A percentile compares a stretch with the other conserved stretches of the same genome.
These are phyloP conservation scores for Cotesia glomerata DNA, from an alignment of 1,140 invertebrate species.

Conservation along the genomic window DNA sequence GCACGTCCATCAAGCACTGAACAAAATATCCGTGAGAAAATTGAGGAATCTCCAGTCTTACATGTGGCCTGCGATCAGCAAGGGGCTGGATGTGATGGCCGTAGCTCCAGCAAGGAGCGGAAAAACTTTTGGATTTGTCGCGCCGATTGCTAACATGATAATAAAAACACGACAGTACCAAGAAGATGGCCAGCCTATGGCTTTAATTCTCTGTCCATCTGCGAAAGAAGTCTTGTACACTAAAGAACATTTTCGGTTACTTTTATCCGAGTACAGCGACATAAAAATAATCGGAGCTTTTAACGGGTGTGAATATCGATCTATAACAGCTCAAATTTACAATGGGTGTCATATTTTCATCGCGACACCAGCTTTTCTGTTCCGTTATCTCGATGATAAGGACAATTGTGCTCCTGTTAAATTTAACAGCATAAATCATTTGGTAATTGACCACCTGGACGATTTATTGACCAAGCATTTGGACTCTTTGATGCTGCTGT, in stretches of 20 bases:
- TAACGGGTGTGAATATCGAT: conserved; percentile 48
- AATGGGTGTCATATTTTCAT: conserved; percentile 59
- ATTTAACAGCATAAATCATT: conserved; percentile 45
- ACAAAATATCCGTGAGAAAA: conserved; percentile 14
- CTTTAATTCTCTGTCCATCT: conserved; percentile 52
- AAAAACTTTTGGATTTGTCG: conserved; percentile 54
- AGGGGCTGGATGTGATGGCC: conserved; percentile 47
- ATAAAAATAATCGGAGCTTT: conserved; percentile 46
- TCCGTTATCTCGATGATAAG: conserved; percentile 43
- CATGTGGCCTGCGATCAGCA: conserved; percentile 58
- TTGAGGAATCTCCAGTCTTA: conserved; percentile 52
- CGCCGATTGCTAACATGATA: conserved; percentile 48
- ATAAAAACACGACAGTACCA: conserved; percentile 31
- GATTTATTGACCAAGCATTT: conserved; percentile 54
- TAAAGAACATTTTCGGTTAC: conserved; percentile 35
- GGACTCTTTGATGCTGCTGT: conserved; percentile 43
- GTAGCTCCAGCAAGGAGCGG: conserved; percentile 49
- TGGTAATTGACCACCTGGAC: conserved; percentile 57
- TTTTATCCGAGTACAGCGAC: conserved; percentile 35
- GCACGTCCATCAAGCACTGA: conserved; percentile 45
- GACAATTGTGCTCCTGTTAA: conserved; percentile 38
- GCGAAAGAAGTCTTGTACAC: conserved; percentile 45
- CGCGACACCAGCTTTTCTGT: conserved; percentile 53
- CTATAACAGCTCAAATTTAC: conserved; percentile 47
- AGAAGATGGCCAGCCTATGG: conserved; percentile 35